Conservation (phyloP, 2,113 vertebrate genomes). For the Microcebus jonahi region DNA sequence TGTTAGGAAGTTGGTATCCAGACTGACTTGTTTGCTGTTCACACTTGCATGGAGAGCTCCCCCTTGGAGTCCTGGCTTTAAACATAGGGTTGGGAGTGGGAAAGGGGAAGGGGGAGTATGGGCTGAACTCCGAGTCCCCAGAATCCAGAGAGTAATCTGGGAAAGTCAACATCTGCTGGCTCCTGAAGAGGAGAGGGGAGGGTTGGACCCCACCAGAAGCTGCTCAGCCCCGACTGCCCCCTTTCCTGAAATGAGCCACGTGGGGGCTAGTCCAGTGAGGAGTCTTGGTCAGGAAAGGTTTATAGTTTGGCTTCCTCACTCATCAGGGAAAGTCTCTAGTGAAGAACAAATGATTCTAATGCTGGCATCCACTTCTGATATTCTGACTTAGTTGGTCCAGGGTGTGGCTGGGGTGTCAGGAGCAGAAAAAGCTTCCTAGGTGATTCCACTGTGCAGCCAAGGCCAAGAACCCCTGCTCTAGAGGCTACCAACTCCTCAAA, state of each 20-base stretch:
- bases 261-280: neutral
- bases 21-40: conserved; percentile 75
- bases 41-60: conserved; percentile 59
- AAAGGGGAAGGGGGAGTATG: neutral
- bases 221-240: neutral
- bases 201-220: neutral
- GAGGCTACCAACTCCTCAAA: neutral
- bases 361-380: neutral
- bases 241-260: neutral
- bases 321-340: neutral
- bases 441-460: neutral
- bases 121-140: neutral
- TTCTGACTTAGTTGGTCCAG: neutral
- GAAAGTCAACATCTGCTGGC: neutral
- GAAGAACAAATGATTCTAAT: neutral
- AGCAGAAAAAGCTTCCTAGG: neutral
- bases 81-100: neutral
- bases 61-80: conserved; percentile 58
- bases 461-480: neutral
- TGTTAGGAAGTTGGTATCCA: conserved; percentile 72
- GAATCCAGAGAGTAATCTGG: neutral
- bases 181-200: neutral
- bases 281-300: neutral
- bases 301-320: neutral
- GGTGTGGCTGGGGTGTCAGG: neutral